Conservation (phyloP, 2,797 vertebrate species). For the Malacoctenus gilli region DNA sequence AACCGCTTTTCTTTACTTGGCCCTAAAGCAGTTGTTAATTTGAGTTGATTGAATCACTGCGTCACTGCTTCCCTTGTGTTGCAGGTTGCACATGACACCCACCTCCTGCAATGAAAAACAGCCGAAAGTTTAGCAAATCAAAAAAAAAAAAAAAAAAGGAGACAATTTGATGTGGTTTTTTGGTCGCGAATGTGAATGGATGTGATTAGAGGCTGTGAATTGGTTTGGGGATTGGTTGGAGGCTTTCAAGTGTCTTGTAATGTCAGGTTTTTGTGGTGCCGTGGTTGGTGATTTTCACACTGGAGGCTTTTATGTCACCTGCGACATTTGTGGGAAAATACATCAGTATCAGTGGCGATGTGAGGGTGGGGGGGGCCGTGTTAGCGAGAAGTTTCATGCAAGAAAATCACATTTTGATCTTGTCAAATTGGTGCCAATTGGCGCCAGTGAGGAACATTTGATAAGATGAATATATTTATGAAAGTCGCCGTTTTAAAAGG, state of each 20-base stretch:
- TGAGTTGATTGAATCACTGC: no score
- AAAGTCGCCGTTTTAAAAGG: neutral
- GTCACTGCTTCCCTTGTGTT: neutral
- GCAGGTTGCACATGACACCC: neutral
- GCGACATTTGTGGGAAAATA: constrained; percentile 11
- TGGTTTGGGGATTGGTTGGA: constrained; percentile 16
- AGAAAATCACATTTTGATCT: neutral
- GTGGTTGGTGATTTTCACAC: constrained; percentile 9
- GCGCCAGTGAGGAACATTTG: neutral
- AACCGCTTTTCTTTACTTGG: no score
- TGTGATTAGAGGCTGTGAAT: constrained; percentile 12
- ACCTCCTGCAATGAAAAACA: neutral
- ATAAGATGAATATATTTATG: neutral
- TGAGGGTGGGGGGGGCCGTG: no score
- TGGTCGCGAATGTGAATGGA: constrained; percentile 8
- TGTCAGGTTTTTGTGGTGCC: constrained; percentile 15
- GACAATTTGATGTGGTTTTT: neutral
- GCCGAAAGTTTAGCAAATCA: neutral
- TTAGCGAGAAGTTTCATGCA: neutral
- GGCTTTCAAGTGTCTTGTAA: constrained; percentile 21
- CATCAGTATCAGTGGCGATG: no score
- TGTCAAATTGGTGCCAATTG: neutral
- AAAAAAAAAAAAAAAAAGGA: no score
- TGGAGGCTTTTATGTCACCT: constrained; percentile 19
- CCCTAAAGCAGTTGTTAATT: no score